These are phyloP conservation scores for Brachionus calyciflorus DNA, from an alignment of 1,140 invertebrate genomes.

Conservation along the genomic window DNA sequence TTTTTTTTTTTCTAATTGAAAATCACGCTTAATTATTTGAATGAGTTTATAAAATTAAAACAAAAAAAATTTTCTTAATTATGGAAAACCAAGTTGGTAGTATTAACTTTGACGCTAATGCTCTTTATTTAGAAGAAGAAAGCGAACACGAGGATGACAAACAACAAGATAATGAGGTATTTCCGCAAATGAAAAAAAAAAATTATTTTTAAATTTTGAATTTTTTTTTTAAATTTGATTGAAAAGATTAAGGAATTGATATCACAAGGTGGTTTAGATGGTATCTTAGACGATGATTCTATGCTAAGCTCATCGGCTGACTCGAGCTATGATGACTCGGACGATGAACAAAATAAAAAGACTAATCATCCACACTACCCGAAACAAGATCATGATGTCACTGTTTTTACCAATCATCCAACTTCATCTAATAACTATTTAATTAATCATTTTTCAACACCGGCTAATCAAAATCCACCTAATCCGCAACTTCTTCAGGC, in stretches of 20 bases:
- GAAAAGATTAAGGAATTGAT: slow-evolving; percentile 8
- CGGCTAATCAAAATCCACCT: slow-evolving; percentile 28
- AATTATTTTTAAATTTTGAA: too few species aligned
- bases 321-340: slow-evolving; percentile 41
- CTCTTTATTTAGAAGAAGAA: slow-evolving; percentile 38
- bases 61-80: neutral
- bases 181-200: too few species aligned
- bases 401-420: neutral
- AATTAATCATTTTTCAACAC: slow-evolving; percentile 32
- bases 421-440: slow-evolving; percentile 18
- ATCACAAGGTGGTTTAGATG: slow-evolving; percentile 41
- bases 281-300: slow-evolving; percentile 41
- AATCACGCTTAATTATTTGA: neutral
- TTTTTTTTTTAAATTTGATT: neutral
- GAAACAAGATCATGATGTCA: slow-evolving; percentile 13
- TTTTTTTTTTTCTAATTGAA: neutral
- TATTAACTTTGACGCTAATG: slow-evolving; percentile 43
- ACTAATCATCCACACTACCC: neutral
- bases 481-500: slow-evolving; percentile 25
- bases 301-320: slow-evolving; percentile 40
- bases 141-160: slow-evolving; percentile 40
- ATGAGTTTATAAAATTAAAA: slow-evolving; percentile 35
- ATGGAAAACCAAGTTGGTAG: slow-evolving; percentile 47
- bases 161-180: slow-evolving; percentile 43
- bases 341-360: neutral